Evolutionary conservation across 2,797 vertebrate genomes (phyloP), one percentile per base, ranked within the genome.

Genomic region (Tragopan temminckii): DNA sequence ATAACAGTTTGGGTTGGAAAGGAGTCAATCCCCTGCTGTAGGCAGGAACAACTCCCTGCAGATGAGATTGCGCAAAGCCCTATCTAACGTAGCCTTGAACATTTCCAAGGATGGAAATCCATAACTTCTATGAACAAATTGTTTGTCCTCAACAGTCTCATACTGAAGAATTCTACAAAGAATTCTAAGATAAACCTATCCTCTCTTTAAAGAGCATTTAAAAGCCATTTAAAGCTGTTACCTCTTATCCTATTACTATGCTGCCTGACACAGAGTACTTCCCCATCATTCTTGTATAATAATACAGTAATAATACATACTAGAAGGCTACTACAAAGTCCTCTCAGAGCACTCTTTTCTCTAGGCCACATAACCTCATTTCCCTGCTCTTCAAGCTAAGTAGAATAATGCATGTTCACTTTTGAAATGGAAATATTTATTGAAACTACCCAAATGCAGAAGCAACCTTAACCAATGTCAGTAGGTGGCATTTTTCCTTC

Each of bases 381-480:
- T 87, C 17, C 40, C 5, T 19, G 38, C 18, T 31, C 74, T 71
- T 88, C 31, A 88, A 46, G 25, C 23, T 79, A n/a, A 5, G 9
- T 27, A 50, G 53, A 83, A 33, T 19, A 38, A 2, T 24, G 11
- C 0, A 0, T 61, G 6, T 24, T 81, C 16, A 23, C 16, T 81
- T 69, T 69, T 79, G 42, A 86, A 88, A 86, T 46, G 11, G 27
- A 84, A 84, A 76, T 81, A 62, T 2, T 24, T 21, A 1, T 33
- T 63, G 50, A 91, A 93, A 70, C 3, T 2, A 38, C 0, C 0
- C 72, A 15, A 67, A 3, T 84, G 35, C 13, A 86, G 43, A 72
- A 74, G 36, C 14, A 84, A 46, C 9, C 11, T 63, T 38, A 75
- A 21, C 33, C 33, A 35, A 46, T 42, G 29, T 55, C 2, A 1